phyloP scores from a whole-genome alignment of 2,113 vertebrate species.

The Podarcis raffonei region DNA sequence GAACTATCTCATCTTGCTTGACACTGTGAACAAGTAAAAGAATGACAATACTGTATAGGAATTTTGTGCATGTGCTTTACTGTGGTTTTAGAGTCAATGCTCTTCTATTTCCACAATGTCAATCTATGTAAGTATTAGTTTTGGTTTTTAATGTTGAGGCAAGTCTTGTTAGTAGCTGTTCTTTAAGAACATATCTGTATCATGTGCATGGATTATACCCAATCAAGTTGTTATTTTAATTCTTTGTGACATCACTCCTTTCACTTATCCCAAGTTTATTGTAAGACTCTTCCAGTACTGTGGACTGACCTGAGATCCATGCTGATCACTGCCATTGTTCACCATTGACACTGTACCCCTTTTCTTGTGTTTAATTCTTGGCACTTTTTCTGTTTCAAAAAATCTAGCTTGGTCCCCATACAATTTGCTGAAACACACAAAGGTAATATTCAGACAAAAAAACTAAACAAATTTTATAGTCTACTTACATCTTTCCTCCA shows the following conservation, averaged over 20 bases:
- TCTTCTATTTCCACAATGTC: not conserved
- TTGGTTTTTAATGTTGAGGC: not conserved
- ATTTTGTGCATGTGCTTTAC: too few relatives aligned
- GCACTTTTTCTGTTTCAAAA: constrained; percentile 92
- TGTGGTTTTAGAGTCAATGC: not conserved
- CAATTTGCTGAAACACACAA: constrained; percentile 83
- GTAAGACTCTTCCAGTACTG: not conserved
- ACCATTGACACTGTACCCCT: constrained; percentile 97
- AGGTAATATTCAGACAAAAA: not conserved
- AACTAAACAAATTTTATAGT: not conserved
- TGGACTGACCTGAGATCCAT: constrained; percentile 92
- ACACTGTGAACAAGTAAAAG: too few relatives aligned
- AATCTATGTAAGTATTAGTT: not conserved
- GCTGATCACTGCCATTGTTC: constrained; percentile 92
- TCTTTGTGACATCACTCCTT: not conserved
- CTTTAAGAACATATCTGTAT: not conserved
- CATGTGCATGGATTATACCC: not conserved
- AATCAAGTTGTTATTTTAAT: not conserved
- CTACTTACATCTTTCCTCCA: not conserved
- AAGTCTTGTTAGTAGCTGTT: not conserved
- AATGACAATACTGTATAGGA: too few relatives aligned
- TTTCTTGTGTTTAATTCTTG: constrained; percentile 96
- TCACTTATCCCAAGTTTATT: not conserved
- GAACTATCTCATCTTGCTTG: too few relatives aligned
- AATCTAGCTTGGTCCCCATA: constrained; percentile 97